These are phyloP conservation scores for Romanogobio albipinnatus DNA, from an alignment of 2,113 vertebrate genomes.

Conservation along the genomic window DNA sequence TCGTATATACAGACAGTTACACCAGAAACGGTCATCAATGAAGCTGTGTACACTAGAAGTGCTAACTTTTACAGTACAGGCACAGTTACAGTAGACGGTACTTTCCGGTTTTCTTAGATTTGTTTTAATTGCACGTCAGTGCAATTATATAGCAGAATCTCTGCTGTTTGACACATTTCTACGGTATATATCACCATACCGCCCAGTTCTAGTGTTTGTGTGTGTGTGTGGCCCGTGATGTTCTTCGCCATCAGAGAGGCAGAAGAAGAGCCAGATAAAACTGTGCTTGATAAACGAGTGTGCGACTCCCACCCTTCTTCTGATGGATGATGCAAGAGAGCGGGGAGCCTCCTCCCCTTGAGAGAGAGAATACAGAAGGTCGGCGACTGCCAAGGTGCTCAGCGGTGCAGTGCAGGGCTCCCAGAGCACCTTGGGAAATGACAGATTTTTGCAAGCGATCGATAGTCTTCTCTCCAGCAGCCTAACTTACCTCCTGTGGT, in stretches of 20 bases:
- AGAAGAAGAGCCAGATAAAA: constrained; percentile 33
- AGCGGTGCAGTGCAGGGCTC: constrained; percentile 44
- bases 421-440: constrained; percentile 55
- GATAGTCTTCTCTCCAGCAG: constrained; percentile 53
- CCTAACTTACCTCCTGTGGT: constrained; percentile 58
- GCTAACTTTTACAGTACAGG: no score
- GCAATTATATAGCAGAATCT: background rate
- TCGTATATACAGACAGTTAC: background rate
- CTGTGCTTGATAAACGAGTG: constrained; percentile 50
- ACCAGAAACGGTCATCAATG: constrained; percentile 4
- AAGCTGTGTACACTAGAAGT: background rate
- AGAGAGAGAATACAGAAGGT: background rate
- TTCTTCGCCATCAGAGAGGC: constrained; percentile 17
- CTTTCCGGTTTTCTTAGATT: background rate
- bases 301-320: constrained; percentile 16
- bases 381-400: constrained; percentile 26
- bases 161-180: background rate
- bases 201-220: constrained; percentile 2
- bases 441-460: constrained; percentile 55
- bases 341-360: constrained; percentile 23
- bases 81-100: background rate
- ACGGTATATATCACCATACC: background rate
- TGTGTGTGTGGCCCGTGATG: constrained; percentile 38
- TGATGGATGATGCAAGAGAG: constrained; percentile 53
- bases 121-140: background rate